These are phyloP conservation scores for Nestor notabilis DNA, from an alignment of 2,113 vertebrate species.

Conservation along the genomic window DNA sequence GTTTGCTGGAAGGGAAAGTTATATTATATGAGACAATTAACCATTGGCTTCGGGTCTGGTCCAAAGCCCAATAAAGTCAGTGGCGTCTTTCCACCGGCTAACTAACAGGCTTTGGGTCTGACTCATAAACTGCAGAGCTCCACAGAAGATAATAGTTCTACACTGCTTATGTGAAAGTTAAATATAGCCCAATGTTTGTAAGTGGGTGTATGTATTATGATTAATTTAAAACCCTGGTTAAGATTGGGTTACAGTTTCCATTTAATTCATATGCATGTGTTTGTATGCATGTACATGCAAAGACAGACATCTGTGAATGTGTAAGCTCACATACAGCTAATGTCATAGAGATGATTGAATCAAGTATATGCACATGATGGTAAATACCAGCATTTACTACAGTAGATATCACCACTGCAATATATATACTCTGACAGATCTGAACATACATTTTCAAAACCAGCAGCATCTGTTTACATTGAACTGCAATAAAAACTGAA, in stretches of 20 bases:
- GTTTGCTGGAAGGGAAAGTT: constrained; percentile 63
- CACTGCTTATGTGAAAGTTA: constrained; percentile 39
- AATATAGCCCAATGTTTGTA: constrained; percentile 42
- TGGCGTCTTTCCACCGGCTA: constrained; percentile 23
- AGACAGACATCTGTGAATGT: not conserved
- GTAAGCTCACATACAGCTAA: not conserved
- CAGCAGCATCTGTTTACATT: constrained; percentile 59
- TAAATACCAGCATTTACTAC: not conserved
- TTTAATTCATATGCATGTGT: constrained; percentile 24
- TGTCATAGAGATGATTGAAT: not conserved
- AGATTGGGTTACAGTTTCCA: constrained; percentile 29
- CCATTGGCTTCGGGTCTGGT: constrained; percentile 18
- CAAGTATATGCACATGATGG: not conserved
- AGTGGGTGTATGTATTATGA: not conserved
- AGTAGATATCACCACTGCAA: not conserved
- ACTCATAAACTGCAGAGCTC: constrained; percentile 21
- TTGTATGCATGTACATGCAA: not conserved
- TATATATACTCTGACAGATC: not conserved
- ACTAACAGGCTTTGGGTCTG: constrained; percentile 27
- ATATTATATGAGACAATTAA: constrained; percentile 46
- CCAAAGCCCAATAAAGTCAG: constrained; percentile 46
- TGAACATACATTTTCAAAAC: not conserved
- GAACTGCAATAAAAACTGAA: constrained; percentile 59
- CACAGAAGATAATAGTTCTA: constrained; percentile 31
- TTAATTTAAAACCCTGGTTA: constrained; percentile 8